phyloP scores from a whole-genome alignment of 2,888 invertebrate species.

The Miltochrista miniata region DNA sequence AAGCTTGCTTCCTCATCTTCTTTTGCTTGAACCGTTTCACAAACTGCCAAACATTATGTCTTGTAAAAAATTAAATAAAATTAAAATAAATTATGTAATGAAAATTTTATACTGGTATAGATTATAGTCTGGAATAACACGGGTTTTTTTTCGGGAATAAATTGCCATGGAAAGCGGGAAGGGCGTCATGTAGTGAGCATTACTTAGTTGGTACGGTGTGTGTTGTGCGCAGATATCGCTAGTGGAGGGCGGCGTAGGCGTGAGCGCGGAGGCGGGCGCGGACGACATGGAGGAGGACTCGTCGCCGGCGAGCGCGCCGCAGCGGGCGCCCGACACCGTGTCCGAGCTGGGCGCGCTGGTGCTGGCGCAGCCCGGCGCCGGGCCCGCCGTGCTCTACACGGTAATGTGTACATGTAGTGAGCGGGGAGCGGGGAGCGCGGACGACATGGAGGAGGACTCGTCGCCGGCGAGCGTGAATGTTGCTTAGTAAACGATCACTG shows the following conservation, averaged over 20 bases:
- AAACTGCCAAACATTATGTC: too few species aligned
- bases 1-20: too few species aligned
- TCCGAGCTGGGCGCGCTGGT: conserved; percentile 92
- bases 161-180: too few species aligned
- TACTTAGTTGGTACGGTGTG: too few species aligned
- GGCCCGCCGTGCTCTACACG: conserved; percentile 62
- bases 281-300: conserved; percentile 87
- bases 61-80: too few species aligned
- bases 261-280: conserved; percentile 72
- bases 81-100: too few species aligned
- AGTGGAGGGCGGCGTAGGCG: conserved; percentile 86
- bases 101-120: too few species aligned
- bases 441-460: conserved; percentile 87
- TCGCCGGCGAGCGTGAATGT: conserved; percentile 30
- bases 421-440: conserved; percentile 77
- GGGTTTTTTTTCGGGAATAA: too few species aligned
- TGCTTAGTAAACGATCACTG: too few species aligned
- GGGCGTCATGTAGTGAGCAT: too few species aligned
- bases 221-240: conserved; percentile 82
- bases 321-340: conserved; percentile 86
- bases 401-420: conserved; percentile 38
- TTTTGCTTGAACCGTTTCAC: too few species aligned
- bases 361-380: conserved; percentile 79
- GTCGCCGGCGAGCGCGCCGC: conserved; percentile 40
- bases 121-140: too few species aligned